A percentile compares a stretch with the other conserved stretches of the same genome.
Evolutionary conservation across 2,113 vertebrate species (phyloP).

Genomic region (Trematocara unimaculatum): DNA sequence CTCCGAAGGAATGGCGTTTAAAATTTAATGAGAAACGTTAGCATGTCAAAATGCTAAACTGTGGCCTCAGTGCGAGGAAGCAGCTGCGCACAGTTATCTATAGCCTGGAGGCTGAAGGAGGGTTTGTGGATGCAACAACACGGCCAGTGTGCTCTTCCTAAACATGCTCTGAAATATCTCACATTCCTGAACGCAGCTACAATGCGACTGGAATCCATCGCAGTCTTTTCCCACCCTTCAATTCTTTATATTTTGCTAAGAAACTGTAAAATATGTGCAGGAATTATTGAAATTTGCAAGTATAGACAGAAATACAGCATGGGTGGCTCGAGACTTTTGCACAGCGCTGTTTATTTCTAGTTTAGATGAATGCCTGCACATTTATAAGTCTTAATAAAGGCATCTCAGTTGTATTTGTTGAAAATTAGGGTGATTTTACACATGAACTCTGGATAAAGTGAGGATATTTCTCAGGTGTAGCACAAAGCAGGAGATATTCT

Average conservation of each 20-base stretch:
- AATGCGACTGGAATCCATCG: not conserved
- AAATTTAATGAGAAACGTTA: not conserved
- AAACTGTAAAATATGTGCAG: not conserved
- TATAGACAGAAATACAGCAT: not conserved
- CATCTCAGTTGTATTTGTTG: not conserved
- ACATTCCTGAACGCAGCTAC: slow-evolving; percentile 3
- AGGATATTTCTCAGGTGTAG: not conserved
- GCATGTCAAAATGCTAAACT: not conserved
- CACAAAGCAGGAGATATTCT: not conserved
- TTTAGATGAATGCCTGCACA: not conserved
- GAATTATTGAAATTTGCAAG: not conserved
- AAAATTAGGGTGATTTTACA: not conserved
- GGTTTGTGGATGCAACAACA: not conserved
- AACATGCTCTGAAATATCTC: not conserved
- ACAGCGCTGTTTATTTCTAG: not conserved
- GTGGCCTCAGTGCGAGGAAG: not conserved
- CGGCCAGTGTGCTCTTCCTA: not conserved
- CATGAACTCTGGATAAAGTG: not conserved
- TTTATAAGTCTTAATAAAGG: not conserved
- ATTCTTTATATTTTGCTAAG: not conserved
- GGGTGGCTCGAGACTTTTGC: not conserved
- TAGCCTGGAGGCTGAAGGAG: not conserved
- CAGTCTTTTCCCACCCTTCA: not conserved
- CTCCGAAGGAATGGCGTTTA: not conserved
- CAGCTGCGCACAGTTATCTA: not conserved